A percentile compares a stretch with the other conserved stretches of the same genome.
These are phyloP conservation scores for Alexandromys oeconomus DNA, from an alignment of 2,797 vertebrate genomes.

Conservation along the genomic window DNA sequence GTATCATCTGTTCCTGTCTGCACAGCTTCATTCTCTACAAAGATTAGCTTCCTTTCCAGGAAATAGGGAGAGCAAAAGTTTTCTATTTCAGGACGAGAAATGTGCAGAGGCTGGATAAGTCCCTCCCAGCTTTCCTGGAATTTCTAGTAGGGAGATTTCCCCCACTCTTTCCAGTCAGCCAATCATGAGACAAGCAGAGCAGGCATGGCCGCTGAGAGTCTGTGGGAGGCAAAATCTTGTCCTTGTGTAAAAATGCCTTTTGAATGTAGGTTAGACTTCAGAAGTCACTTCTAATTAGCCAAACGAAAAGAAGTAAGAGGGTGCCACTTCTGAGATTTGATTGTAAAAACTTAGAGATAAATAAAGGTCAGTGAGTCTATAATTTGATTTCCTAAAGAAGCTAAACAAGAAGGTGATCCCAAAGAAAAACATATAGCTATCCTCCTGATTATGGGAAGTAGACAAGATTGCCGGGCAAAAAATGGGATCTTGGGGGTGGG, in stretches of 20 bases:
- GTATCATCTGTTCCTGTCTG: background rate
- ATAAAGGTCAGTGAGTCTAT: too few species aligned
- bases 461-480: too few species aligned
- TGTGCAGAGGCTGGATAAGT: background rate
- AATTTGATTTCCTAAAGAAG: too few species aligned
- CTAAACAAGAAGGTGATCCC: too few species aligned
- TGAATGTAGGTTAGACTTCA: background rate
- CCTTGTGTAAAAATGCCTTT: background rate
- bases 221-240: background rate
- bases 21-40: background rate
- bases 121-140: background rate
- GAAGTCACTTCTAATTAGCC: conserved; percentile 11
- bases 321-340: background rate
- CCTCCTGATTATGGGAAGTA: too few species aligned
- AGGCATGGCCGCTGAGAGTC: background rate
- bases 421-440: too few species aligned
- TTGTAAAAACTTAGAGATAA: background rate
- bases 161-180: background rate
- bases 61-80: background rate
- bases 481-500: too few species aligned
- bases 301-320: background rate
- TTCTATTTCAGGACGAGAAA: conserved; percentile 11
- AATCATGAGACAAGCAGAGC: background rate
- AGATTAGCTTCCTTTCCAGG: conserved; percentile 1
- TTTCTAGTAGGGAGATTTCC: background rate